Conservation (phyloP, 2,797 vertebrate genomes). For the Harpagifer antarcticus region DNA sequence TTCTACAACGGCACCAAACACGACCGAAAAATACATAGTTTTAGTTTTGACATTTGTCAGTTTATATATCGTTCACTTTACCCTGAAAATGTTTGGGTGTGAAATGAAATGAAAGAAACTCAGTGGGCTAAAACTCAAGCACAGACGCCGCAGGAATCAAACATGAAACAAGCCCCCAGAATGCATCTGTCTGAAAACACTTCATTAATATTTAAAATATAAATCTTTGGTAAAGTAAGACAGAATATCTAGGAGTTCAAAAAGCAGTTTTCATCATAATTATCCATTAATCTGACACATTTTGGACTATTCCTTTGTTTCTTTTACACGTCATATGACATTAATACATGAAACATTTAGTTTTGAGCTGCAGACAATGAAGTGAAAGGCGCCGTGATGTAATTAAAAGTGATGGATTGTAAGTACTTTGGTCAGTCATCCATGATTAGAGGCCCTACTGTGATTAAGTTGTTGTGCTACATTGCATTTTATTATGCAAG, state of each 20-base stretch:
- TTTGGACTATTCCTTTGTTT: background rate
- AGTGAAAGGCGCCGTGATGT: slow-evolving; percentile 16
- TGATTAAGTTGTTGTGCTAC: slow-evolving; percentile 33
- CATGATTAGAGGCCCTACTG: slow-evolving; percentile 24
- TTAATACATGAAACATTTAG: background rate
- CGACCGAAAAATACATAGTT: background rate
- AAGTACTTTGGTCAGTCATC: slow-evolving; percentile 25
- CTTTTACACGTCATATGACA: background rate
- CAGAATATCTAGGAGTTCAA: background rate
- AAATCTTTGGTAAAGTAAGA: too few relatives aligned
- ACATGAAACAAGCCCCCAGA: slow-evolving; percentile 5
- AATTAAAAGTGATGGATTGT: slow-evolving; percentile 30
- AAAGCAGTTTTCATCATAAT: background rate
- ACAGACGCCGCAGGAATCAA: background rate
- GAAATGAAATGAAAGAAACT: background rate
- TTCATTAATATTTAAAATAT: background rate
- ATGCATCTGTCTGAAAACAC: background rate
- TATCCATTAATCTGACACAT: background rate
- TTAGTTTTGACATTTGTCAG: background rate
- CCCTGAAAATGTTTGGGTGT: background rate
- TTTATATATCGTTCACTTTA: background rate
- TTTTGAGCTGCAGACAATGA: slow-evolving; percentile 15
- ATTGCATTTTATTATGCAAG: slow-evolving; percentile 29
- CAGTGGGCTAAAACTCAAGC: background rate
- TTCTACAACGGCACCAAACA: slow-evolving; percentile 2